phyloP scores from a whole-genome alignment of 2,113 vertebrate species.

The Echinops telfairi region DNA sequence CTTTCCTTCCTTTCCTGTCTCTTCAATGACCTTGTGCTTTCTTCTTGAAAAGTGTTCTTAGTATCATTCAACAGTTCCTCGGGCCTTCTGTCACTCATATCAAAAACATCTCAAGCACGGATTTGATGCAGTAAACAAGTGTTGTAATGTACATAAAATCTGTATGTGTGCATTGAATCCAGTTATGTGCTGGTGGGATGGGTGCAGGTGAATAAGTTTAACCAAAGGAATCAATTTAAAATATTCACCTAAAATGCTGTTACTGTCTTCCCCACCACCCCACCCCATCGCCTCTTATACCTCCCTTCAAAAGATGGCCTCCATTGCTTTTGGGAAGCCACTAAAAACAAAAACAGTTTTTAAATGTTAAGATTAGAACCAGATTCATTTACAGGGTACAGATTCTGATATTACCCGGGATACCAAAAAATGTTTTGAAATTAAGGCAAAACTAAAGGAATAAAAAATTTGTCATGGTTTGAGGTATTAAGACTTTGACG shows the following conservation, averaged over 20 bases:
- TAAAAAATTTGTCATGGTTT: conserved; percentile 61
- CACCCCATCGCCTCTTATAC: neutral
- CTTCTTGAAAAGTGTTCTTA: too few relatives aligned
- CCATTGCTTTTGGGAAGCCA: conserved; percentile 17
- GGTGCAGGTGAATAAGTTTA: neutral
- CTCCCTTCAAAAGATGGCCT: neutral
- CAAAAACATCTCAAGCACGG: too few relatives aligned
- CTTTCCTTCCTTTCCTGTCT: too few relatives aligned
- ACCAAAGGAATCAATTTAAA: neutral
- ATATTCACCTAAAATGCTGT: neutral
- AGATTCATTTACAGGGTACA: neutral
- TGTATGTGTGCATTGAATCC: neutral
- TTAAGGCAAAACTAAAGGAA: conserved; percentile 19
- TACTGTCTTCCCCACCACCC: neutral
- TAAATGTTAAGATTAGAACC: conserved; percentile 18
- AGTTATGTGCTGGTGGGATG: too few relatives aligned
- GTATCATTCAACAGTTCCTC: too few relatives aligned
- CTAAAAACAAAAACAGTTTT: conserved; percentile 20
- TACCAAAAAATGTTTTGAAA: conserved; percentile 40
- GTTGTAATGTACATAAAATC: neutral
- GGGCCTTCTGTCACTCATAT: too few relatives aligned
- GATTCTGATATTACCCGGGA: neutral
- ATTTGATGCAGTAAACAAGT: too few relatives aligned
- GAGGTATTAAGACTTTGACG: conserved; percentile 49
- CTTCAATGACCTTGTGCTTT: too few relatives aligned